phyloP scores from a whole-genome alignment of 2,888 invertebrate species.

The Unio pictorum region DNA sequence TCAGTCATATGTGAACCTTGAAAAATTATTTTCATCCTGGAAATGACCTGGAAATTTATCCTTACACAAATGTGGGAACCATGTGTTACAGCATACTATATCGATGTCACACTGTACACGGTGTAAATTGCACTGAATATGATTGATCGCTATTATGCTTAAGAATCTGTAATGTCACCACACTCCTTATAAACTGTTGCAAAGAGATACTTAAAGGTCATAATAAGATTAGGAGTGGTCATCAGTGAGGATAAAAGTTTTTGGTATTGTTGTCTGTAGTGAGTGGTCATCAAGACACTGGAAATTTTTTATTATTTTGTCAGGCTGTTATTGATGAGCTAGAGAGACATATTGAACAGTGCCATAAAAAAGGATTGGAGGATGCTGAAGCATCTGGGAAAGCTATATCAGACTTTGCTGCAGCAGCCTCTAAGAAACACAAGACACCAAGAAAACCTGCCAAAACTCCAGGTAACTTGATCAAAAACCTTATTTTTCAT shows the following conservation, averaged over 20 bases:
- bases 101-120: too few relatives aligned
- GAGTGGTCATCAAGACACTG: neutral
- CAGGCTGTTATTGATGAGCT: constrained; percentile 78
- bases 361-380: constrained; percentile 70
- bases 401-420: constrained; percentile 48
- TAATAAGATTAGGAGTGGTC: too few relatives aligned
- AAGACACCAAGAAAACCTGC: constrained; percentile 39
- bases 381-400: constrained; percentile 61
- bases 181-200: neutral
- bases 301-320: constrained; percentile 6
- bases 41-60: too few relatives aligned
- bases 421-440: constrained; percentile 19
- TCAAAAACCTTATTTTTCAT: constrained; percentile 3
- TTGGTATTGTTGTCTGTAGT: too few relatives aligned
- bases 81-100: too few relatives aligned
- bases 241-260: too few relatives aligned
- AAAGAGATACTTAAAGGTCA: too few relatives aligned
- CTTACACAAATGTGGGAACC: too few relatives aligned
- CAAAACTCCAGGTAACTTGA: constrained; percentile 43
- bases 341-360: constrained; percentile 79
- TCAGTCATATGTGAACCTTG: too few relatives aligned
- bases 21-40: too few relatives aligned
- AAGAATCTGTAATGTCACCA: neutral
- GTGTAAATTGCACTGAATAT: too few relatives aligned
- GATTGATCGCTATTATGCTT: neutral